Conservation (phyloP, 2,113 vertebrate species). For the Pycnonotus jocosus region DNA sequence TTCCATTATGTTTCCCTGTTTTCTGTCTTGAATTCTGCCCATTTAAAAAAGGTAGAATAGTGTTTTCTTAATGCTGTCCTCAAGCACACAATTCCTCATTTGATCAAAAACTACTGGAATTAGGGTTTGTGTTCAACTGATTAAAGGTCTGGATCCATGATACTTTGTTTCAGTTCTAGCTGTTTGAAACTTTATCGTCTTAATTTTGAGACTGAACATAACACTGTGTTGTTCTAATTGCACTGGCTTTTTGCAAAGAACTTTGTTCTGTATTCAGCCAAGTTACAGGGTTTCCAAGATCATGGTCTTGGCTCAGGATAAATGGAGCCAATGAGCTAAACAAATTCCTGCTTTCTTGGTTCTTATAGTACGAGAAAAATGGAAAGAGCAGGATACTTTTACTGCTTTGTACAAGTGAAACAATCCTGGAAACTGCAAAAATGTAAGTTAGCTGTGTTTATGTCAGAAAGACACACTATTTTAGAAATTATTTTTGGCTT, state of each 20-base stretch:
- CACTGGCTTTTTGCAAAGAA: slow-evolving; percentile 52
- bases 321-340: slow-evolving; percentile 63
- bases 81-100: background rate
- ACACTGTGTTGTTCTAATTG: slow-evolving; percentile 56
- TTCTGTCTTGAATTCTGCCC: background rate
- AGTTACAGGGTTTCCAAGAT: slow-evolving; percentile 56
- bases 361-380: slow-evolving; percentile 48
- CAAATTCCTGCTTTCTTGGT: slow-evolving; percentile 56
- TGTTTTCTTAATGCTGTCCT: background rate
- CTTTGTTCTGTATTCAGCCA: slow-evolving; percentile 53
- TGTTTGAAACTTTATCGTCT: slow-evolving; percentile 52
- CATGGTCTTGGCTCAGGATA: slow-evolving; percentile 46
- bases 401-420: slow-evolving; percentile 26
- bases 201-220: slow-evolving; percentile 49
- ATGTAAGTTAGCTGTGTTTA: slow-evolving; percentile 12
- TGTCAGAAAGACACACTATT: background rate
- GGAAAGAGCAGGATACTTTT: slow-evolving; percentile 26
- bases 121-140: background rate
- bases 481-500: slow-evolving; percentile 30
- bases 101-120: background rate
- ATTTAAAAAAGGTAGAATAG: background rate
- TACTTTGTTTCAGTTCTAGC: slow-evolving; percentile 8
- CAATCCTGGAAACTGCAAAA: slow-evolving; percentile 18
- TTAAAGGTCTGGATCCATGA: background rate
- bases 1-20: background rate